Conservation (phyloP, 37 sponge, comb jelly and placozoan species). For the Cladorhizidae sp. region DNA sequence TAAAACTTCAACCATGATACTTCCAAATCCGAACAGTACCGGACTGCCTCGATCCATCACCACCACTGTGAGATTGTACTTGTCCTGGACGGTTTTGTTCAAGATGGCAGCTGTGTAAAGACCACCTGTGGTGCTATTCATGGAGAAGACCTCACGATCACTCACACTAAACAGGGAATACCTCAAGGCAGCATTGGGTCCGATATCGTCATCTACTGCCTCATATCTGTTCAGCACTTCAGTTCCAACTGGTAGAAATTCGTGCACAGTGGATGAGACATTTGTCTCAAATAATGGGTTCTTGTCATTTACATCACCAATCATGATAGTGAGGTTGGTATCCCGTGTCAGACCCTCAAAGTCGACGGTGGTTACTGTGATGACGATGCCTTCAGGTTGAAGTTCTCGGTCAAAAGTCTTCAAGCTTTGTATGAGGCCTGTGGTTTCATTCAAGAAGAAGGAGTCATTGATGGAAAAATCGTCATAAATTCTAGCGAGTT, state of each 20-base stretch:
- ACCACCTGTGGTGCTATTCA: conserved; percentile 39
- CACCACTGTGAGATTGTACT: conserved; percentile 48
- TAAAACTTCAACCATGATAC: conserved; percentile 31
- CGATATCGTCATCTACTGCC: conserved; percentile 72
- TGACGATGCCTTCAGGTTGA: conserved; percentile 35
- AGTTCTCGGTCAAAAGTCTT: conserved; percentile 55
- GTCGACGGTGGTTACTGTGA: conserved; percentile 52
- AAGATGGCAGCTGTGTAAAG: conserved; percentile 31
- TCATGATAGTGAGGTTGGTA: conserved; percentile 57
- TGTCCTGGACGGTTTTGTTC: conserved; percentile 48
- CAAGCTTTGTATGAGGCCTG: conserved; percentile 38
- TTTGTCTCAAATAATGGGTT: conserved; percentile 66
- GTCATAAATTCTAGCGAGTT: conserved; percentile 31
- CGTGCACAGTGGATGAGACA: conserved; percentile 32
- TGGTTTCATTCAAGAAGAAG: conserved; percentile 19
- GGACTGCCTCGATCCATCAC: conserved; percentile 61
- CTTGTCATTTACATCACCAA: conserved; percentile 69
- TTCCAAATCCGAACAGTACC: conserved; percentile 29
- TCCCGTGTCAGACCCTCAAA: conserved; percentile 33
- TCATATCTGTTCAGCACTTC: conserved; percentile 25
- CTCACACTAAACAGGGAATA: conserved; percentile 54
- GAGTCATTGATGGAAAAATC: conserved; percentile 23
- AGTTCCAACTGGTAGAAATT: conserved; percentile 38
- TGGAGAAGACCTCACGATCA: conserved; percentile 35
- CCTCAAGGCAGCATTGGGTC: conserved; percentile 51